phyloP scores from a whole-genome alignment of 1,140 invertebrate species.

The Neocloeon triangulifer region DNA sequence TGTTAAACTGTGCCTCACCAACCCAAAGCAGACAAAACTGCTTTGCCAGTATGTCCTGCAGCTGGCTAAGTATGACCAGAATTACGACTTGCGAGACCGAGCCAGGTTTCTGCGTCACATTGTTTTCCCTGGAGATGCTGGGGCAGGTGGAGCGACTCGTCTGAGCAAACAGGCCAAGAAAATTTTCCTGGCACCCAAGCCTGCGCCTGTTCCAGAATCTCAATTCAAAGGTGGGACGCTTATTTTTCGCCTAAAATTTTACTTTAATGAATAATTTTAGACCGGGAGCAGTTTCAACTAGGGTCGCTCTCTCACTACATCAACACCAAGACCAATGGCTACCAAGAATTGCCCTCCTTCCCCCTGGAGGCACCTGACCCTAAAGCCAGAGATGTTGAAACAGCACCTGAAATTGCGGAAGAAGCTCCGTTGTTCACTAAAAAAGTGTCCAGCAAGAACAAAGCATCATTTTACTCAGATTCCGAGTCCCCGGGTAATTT shows the following conservation, averaged over 20 bases:
- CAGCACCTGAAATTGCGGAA: conserved; percentile 9
- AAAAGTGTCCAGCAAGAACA: conserved; percentile 17
- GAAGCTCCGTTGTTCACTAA: conserved; percentile 11
- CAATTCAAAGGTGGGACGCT: conserved; percentile 36
- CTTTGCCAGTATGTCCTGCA: conserved; percentile 90
- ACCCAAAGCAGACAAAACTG: conserved; percentile 62
- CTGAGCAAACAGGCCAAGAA: conserved; percentile 49
- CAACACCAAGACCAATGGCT: conserved; percentile 62
- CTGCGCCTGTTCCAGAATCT: conserved; percentile 61
- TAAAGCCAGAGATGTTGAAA: conserved; percentile 51
- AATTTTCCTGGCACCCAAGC: conserved; percentile 81
- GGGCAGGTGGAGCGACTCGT: too few species aligned
- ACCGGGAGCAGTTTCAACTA: conserved; percentile 70
- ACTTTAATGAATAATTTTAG: conserved; percentile 18
- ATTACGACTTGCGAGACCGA: conserved; percentile 93
- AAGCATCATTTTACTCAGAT: conserved; percentile 28
- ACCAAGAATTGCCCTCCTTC: conserved; percentile 71
- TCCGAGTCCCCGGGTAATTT: conserved; percentile 8
- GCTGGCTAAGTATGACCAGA: conserved; percentile 90
- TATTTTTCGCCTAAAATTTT: conserved; percentile 14
- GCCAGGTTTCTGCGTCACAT: conserved; percentile 68
- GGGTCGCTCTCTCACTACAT: conserved; percentile 91
- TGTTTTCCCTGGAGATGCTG: conserved; percentile 37
- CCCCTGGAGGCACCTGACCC: conserved; percentile 55
- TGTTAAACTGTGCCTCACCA: conserved; percentile 78